Base-by-base conservation (phyloP, 92 coral and sea anemone genomes). In the Epizoanthus rinbou region DNA sequence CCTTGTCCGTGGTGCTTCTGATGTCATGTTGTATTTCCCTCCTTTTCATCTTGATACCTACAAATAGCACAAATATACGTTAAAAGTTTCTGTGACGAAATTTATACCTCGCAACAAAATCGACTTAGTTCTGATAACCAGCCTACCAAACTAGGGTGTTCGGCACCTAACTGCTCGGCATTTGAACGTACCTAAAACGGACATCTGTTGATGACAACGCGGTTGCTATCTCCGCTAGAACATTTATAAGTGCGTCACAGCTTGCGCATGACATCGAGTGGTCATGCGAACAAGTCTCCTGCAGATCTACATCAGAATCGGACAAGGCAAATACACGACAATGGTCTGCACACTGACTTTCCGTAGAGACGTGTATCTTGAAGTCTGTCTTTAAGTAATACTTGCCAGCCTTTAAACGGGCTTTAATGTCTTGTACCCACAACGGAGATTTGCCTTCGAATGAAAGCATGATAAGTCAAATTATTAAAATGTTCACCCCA, bases 11-110 rank as follows among this genome's bases (percentile, higher is more conserved):
- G 7, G 68, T 69, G 13, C 35, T 76, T 24, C 47, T 8, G 52
- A 76, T 17, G 41, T 76, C 82, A 4, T 76, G 68, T 39, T 76
- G 14, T 24, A 76, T 58, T 60, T 76, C 67, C 7, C n/a, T 76
- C 81, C 63, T 76, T 65, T 65, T 65, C 71, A 28, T 22, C 39
- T 65, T 65, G 31, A 65, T 65, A 65, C 5, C 71, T 65, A 45
- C 1, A 63, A n/a, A n/a, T n/a, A n/a, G n/a, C 22, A 60, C 19
- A 7, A 19, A 39, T 39, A 39, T 39, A 4, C 43, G 43, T 39
- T n/a, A 1, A 39, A 39, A 4, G 6, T 1, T 0, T 39, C 43
- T 39, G 43, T 39, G 43, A 39, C 3, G 74, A 39, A 39, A 39
- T 39, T 0, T 39, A 39, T 39, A 39, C 43, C 43, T 39, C 6